Evolutionary conservation across 1,140 invertebrate species (phyloP), one percentile per base, ranked within the genome.

Genomic region (Elymnias hypermnestra): DNA sequence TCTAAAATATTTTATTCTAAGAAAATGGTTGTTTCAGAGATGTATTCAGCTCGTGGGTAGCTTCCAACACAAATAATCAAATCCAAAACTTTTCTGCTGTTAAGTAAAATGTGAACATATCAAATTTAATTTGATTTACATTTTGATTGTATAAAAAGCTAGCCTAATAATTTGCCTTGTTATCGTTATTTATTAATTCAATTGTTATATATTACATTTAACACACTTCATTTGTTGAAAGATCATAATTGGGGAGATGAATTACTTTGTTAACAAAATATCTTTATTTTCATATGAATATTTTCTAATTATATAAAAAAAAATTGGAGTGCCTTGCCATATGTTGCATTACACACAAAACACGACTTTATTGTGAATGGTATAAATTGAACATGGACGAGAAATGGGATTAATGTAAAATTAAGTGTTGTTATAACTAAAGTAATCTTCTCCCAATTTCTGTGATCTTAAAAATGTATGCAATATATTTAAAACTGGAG

Each of bases 11-110:
- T n/a, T n/a, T n/a, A n/a, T n/a, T n/a, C n/a, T n/a, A n/a, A n/a
- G n/a, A n/a, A n/a, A n/a, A n/a, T 43, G 55, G 68, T 64, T 62
- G 69, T 87, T 79, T 38, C 77, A 96, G 94, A 86, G 94, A 96
- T 86, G 94, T 97, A 28, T 97, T 95, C 87, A 94, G 91, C 64
- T 94, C 91, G 18, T 97, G 95, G 94, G 94, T 96, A 53, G 92
- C 94, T 31, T 91, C 92, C 47, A 94, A 95, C 88, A 91, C 93
- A 84, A 93, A 91, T 85, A 93, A 91, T 76, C 87, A 90, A 67
- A 84, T 79, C 43, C 86, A 87, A 74, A 85, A 75, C 40, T 87
- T 85, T 53, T 87, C 86, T 18, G 84, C 86, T 33, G 86, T 87
- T 9, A 87, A 87, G 57, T 85, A 76, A 81, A 58, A 39, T 48